These are phyloP conservation scores for Drosophila sordidapex DNA, from an alignment of 2,888 invertebrate genomes.

Conservation along the genomic window DNA sequence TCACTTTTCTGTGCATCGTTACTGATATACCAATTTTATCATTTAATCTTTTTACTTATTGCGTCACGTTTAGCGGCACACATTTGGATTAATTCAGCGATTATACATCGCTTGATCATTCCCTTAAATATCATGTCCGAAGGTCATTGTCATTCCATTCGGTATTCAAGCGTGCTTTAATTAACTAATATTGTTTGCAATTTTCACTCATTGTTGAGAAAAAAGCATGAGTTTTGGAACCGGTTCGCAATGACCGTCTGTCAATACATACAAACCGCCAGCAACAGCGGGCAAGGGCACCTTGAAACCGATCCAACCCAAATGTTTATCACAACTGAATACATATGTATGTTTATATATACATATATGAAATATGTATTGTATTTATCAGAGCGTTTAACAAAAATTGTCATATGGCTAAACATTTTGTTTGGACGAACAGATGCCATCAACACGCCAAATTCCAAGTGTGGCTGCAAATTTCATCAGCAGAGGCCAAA, in stretches of 20 bases:
- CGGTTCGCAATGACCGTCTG: conserved; percentile 42
- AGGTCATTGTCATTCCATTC: conserved; percentile 52
- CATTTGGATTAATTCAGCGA: neutral
- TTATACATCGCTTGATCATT: neutral
- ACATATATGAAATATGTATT: conserved; percentile 2
- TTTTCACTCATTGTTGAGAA: conserved; percentile 52
- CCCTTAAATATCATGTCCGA: conserved; percentile 46
- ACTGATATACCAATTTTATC: neutral
- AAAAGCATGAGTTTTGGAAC: conserved; percentile 60
- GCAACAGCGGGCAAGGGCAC: conserved; percentile 63
- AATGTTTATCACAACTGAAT: conserved; percentile 31
- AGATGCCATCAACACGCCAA: conserved; percentile 46
- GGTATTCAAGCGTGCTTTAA: conserved; percentile 23
- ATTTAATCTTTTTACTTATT: neutral
- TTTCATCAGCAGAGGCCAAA: conserved; percentile 48
- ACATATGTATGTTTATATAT: conserved; percentile 11
- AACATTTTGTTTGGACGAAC: conserved; percentile 54
- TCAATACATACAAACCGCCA: conserved; percentile 12
- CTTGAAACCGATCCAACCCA: conserved; percentile 58
- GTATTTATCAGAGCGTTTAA: conserved; percentile 5
- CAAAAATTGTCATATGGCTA: conserved; percentile 46
- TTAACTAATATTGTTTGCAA: conserved; percentile 13
- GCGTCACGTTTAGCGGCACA: neutral
- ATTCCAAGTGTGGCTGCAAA: conserved; percentile 53
- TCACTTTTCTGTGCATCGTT: neutral